phyloP scores from a whole-genome alignment of 2,113 vertebrate species.

The Tyto alba region DNA sequence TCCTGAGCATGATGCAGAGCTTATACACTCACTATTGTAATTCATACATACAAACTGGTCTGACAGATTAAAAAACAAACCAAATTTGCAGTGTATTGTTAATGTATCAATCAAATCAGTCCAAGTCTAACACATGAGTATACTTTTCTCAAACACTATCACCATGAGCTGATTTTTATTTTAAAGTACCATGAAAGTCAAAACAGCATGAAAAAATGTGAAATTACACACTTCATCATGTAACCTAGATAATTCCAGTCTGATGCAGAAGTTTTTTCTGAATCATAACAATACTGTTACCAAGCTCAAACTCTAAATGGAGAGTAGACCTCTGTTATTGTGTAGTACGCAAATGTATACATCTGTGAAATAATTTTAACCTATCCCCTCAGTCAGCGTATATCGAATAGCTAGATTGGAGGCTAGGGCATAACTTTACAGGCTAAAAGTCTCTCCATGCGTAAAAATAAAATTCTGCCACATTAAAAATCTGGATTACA shows the following conservation, averaged over 20 bases:
- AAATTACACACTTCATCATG: not conserved
- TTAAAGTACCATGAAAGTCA: not conserved
- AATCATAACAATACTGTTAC: not conserved
- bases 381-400: not conserved
- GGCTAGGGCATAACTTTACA: not conserved
- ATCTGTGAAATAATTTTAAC: not conserved
- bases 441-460: not conserved
- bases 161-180: not conserved
- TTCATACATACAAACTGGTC: not conserved
- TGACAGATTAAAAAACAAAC: not conserved
- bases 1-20: not conserved
- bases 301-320: not conserved
- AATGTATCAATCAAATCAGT: not conserved
- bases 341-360: not conserved
- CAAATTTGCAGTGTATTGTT: not conserved
- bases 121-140: not conserved
- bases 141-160: not conserved
- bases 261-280: not conserved
- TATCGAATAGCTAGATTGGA: not conserved
- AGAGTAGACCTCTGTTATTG: not conserved
- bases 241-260: not conserved
- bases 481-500: constrained; percentile 6
- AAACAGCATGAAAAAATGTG: not conserved
- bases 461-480: not conserved
- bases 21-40: not conserved